Percentiles rank a stretch among this genome's conserved stretches.
These are phyloP conservation scores for Agraylea sexmaculata DNA, from an alignment of 1,140 invertebrate species.

Conservation along the genomic window DNA sequence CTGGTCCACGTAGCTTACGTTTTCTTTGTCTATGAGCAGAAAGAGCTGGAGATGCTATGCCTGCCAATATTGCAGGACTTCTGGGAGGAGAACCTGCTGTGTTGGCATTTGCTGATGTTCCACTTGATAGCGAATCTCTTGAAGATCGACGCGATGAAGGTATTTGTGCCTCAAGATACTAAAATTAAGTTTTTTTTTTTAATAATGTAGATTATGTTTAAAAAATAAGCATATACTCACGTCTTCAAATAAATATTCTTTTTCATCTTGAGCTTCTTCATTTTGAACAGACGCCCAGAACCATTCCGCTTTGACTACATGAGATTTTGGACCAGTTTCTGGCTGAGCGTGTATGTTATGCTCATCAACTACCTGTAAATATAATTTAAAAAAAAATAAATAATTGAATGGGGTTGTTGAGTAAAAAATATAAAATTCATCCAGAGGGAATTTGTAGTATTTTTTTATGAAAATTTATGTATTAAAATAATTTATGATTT, in stretches of 20 bases:
- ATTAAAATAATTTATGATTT: too few relatives aligned
- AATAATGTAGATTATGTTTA: neutral
- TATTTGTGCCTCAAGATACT: constrained; percentile 48
- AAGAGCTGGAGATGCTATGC: constrained; percentile 19
- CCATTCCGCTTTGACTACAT: constrained; percentile 86
- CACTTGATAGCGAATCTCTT: constrained; percentile 37
- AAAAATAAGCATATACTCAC: constrained; percentile 40
- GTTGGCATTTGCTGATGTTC: too few relatives aligned
- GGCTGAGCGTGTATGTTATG: constrained; percentile 55
- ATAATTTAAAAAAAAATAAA: neutral
- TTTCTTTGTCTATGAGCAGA: constrained; percentile 46
- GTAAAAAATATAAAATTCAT: too few relatives aligned
- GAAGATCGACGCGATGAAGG: constrained; percentile 50
- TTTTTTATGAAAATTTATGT: too few relatives aligned
- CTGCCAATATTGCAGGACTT: constrained; percentile 13
- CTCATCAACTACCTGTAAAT: constrained; percentile 65
- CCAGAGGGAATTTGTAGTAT: too few relatives aligned
- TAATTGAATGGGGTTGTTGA: neutral
- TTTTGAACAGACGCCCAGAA: constrained; percentile 97
- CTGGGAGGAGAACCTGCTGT: constrained; percentile 23
- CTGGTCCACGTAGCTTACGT: constrained; percentile 55
- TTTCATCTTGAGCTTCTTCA: constrained; percentile 81
- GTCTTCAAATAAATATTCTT: constrained; percentile 75
- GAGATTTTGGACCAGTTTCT: constrained; percentile 46
- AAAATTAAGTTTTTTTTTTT: constrained; percentile 14